Evolutionary conservation across 2,797 vertebrate genomes (phyloP).

Genomic region (Nasua narica): DNA sequence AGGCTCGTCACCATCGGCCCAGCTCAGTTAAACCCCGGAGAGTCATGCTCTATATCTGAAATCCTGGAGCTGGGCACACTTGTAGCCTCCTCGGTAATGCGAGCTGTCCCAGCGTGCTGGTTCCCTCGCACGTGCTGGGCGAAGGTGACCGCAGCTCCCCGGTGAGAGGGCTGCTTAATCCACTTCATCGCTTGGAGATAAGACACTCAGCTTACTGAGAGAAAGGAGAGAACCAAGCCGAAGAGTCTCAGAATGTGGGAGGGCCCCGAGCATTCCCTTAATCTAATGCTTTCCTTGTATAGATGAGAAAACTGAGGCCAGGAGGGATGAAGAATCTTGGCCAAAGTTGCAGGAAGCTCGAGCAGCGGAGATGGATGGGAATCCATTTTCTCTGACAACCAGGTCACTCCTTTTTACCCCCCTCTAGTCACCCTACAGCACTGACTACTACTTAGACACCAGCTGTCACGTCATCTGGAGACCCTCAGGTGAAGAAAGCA

Average conservation of each 20-base stretch:
- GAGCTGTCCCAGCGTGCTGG: constrained; percentile 75
- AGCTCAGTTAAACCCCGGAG: constrained; percentile 73
- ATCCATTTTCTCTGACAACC: background rate
- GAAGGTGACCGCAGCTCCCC: constrained; percentile 70
- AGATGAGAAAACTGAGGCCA: background rate
- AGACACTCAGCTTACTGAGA: background rate
- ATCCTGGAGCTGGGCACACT: constrained; percentile 77
- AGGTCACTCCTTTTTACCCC: background rate
- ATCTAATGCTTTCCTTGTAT: background rate
- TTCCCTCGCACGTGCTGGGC: constrained; percentile 71
- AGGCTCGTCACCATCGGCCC: constrained; percentile 40
- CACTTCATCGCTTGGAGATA: constrained; percentile 34
- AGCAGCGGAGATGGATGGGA: background rate
- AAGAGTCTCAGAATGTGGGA: background rate
- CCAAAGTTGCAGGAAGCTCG: background rate
- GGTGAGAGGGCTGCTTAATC: constrained; percentile 56
- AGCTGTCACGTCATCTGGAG: background rate
- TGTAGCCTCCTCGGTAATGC: constrained; percentile 75
- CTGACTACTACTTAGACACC: background rate
- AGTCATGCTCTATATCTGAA: constrained; percentile 76
- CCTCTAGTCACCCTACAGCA: background rate
- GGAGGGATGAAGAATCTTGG: background rate
- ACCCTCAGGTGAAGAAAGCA: background rate
- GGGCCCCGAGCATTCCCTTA: background rate
- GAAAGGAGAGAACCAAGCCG: background rate